phyloP scores from a whole-genome alignment of 2,113 vertebrate genomes.

The Gadus macrocephalus region DNA sequence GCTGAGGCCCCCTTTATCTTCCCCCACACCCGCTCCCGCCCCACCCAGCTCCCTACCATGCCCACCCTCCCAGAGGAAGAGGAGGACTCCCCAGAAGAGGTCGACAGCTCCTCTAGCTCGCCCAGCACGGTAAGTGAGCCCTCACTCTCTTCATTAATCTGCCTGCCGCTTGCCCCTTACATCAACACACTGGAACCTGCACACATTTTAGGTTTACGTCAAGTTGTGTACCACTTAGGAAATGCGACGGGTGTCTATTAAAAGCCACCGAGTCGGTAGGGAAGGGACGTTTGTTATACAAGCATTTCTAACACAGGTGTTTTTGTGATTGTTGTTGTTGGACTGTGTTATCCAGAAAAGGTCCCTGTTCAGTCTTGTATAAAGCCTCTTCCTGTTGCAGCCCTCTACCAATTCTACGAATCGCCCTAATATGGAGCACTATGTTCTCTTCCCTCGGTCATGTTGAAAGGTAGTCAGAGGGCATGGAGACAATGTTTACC shows the following conservation, averaged over 20 bases:
- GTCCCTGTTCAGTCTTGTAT: neutral
- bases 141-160: too few relatives aligned
- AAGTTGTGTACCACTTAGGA: too few relatives aligned
- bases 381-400: neutral
- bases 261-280: too few relatives aligned
- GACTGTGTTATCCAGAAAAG: slow-evolving; percentile 8
- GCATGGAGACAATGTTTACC: neutral
- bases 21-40: slow-evolving; percentile 58
- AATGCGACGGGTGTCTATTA: too few relatives aligned
- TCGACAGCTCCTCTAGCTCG: slow-evolving; percentile 68
- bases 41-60: slow-evolving; percentile 73
- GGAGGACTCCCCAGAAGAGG: slow-evolving; percentile 82
- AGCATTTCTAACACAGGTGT: too few relatives aligned
- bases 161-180: too few relatives aligned
- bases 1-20: slow-evolving; percentile 47
- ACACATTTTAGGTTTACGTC: too few relatives aligned
- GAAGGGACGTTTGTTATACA: too few relatives aligned
- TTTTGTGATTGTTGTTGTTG: neutral
- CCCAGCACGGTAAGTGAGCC: slow-evolving; percentile 71
- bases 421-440: neutral
- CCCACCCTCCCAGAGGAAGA: slow-evolving; percentile 89
- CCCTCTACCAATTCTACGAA: neutral
- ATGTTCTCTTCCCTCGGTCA: neutral
- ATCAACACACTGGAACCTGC: too few relatives aligned
- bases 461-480: neutral